A percentile compares a stretch with the other conserved stretches of the same genome.
Evolutionary conservation across 2,113 vertebrate species (phyloP).

Genomic region (Sminthopsis crassicaudata): DNA sequence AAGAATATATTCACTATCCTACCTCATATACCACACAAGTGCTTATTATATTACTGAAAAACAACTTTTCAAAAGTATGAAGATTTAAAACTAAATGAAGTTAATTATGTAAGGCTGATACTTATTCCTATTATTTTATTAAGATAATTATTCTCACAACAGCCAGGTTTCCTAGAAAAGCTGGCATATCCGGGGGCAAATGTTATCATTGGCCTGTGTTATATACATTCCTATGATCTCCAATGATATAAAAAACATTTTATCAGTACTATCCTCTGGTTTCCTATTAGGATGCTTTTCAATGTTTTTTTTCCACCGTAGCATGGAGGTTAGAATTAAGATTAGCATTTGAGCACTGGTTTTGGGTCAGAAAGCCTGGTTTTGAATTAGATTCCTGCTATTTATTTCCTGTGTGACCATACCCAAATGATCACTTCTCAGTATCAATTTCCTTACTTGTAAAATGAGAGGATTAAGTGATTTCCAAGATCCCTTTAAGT

Average conservation of each 20-base stretch:
- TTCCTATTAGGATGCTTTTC: not conserved
- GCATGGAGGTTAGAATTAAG: too few relatives aligned
- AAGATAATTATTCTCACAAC: not conserved
- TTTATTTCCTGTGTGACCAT: not conserved
- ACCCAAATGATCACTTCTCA: not conserved
- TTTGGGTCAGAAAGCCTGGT: not conserved
- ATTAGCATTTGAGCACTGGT: not conserved
- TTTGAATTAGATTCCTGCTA: not conserved
- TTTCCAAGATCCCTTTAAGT: not conserved
- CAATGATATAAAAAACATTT: not conserved
- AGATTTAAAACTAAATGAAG: not conserved
- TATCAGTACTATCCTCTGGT: not conserved
- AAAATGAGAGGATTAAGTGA: not conserved
- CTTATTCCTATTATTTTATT: not conserved
- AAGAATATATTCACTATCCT: not conserved
- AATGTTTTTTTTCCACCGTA: not conserved
- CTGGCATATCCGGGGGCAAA: not conserved
- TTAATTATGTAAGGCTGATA: not conserved
- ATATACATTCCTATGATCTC: not conserved
- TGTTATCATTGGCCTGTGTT: not conserved
- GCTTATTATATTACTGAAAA: not conserved
- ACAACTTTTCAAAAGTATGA: not conserved
- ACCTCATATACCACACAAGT: not conserved
- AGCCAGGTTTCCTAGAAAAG: not conserved
- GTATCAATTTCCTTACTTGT: not conserved